Evolutionary conservation across 2,888 invertebrate genomes (phyloP), one percentile per base, ranked within the genome.

Genomic region (Amphimallon solstitiale): DNA sequence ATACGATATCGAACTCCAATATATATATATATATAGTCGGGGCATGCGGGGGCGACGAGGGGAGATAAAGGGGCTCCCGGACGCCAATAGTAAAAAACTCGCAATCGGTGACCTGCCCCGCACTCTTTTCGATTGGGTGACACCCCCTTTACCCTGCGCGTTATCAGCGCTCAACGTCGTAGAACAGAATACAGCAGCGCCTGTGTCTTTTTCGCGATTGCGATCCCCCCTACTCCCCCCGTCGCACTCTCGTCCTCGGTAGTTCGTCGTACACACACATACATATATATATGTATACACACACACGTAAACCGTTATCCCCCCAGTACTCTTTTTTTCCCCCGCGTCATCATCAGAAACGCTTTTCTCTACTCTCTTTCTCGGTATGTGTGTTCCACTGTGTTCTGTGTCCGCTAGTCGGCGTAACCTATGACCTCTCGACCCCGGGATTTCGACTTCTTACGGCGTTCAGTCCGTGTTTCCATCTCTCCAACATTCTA

Each of bases 1-100:
- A 40, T 40, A 40, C 56, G 17, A 56, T 56, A 56, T 56, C 56
- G 56, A 56, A 56, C 56, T n/a, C 19, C 19, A 17, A 38, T 43
- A 40, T n/a, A n/a, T n/a, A n/a, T n/a, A n/a, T n/a, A n/a, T n/a
- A n/a, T 29, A 43, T 40, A 34, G 23, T n/a, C 19, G 51, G 15
- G 40, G 17, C 48, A n/a, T n/a, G n/a, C 46, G 29, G 48, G 54
- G 34, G 60, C 4, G 51, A n/a, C 52, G 63, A 10, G 43, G 37
- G 62, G 35, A 48, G 63, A 12, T 29, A 35, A 23, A 40, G 40
- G 43, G 37, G 12, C 35, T 14, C 9, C 54, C 77, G 79, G 77
- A 68, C 68, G 70, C 64, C 76, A 78, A 79, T 80, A 80, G 79
- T 79, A 80, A 80, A 80, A 80, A 80, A 80, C 77, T 79, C 75